These are phyloP conservation scores for Boulengeromyrus knoepffleri DNA, from an alignment of 2,113 vertebrate genomes.

Conservation along the genomic window DNA sequence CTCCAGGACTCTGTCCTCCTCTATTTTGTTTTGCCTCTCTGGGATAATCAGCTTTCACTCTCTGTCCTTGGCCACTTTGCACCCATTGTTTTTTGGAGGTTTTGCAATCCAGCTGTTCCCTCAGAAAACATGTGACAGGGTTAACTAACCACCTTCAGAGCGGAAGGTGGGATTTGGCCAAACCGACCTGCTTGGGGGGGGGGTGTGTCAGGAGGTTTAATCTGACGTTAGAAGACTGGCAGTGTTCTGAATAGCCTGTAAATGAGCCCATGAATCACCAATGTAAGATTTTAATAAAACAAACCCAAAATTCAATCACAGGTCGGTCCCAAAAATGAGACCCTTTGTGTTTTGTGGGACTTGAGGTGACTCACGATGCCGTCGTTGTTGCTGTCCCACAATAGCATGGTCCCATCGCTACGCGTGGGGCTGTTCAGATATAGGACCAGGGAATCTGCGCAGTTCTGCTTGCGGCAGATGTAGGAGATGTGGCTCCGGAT, in stretches of 20 bases:
- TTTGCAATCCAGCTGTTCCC: not conserved
- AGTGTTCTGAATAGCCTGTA: not conserved
- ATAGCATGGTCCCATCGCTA: conserved; percentile 66
- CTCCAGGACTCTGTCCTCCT: not conserved
- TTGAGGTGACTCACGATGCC: conserved; percentile 55
- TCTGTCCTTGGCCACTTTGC: not conserved
- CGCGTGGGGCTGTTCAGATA: conserved; percentile 68
- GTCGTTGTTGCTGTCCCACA: conserved; percentile 68
- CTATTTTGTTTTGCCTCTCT: not conserved
- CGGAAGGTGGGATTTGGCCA: not conserved
- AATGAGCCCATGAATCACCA: not conserved
- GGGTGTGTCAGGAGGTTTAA: not conserved
- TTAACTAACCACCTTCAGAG: not conserved
- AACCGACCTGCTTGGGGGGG: not conserved
- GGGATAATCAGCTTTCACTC: not conserved
- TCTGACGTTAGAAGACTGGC: not conserved
- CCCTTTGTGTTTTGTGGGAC: not conserved
- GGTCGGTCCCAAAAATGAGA: not conserved
- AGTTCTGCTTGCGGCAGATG: conserved; percentile 66
- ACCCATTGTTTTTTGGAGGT: not conserved
- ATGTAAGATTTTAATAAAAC: not conserved
- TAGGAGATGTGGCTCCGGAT: conserved; percentile 67
- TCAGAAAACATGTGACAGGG: not conserved
- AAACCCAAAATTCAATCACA: not conserved
- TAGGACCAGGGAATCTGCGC: conserved; percentile 65